phyloP scores from a whole-genome alignment of 2,888 invertebrate species.

The Conomelus anceps region DNA sequence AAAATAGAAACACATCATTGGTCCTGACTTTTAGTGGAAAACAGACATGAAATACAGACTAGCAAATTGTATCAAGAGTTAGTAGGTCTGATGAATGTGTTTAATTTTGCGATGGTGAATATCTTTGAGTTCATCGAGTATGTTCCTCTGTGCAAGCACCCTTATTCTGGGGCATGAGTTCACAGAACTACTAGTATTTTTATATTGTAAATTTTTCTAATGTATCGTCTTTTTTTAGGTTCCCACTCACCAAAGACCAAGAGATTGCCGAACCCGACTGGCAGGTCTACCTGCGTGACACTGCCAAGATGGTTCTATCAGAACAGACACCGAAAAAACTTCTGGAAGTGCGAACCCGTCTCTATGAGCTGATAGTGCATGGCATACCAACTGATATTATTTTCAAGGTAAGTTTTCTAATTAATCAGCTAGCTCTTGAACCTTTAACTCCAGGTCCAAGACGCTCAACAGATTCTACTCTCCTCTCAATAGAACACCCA shows the following conservation, averaged over 20 bases:
- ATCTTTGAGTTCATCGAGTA: no score
- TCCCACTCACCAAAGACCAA: slow-evolving; percentile 74
- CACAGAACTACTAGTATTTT: no score
- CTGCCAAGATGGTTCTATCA: slow-evolving; percentile 74
- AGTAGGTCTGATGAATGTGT: no score
- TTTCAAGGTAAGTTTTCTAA: slow-evolving; percentile 54
- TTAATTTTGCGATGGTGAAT: no score
- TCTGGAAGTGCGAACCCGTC: slow-evolving; percentile 72
- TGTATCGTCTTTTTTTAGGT: slow-evolving; percentile 70
- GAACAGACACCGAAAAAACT: slow-evolving; percentile 83
- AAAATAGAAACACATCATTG: no score
- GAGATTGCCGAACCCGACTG: slow-evolving; percentile 85
- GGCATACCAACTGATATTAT: slow-evolving; percentile 90
- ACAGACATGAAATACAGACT: no score
- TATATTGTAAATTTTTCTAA: background rate
- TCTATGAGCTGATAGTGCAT: slow-evolving; percentile 91
- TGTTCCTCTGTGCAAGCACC: background rate
- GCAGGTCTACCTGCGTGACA: slow-evolving; percentile 80
- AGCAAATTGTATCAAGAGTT: no score
- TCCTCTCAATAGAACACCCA: background rate
- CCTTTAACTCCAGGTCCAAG: background rate
- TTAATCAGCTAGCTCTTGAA: background rate
- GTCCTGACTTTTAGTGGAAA: no score
- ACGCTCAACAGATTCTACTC: background rate
- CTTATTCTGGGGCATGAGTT: background rate